Evolutionary conservation across 37 sponge, comb jelly and placozoan genomes (phyloP), one percentile per base, ranked within the genome.

Genomic region (Sycon ciliatum): DNA sequence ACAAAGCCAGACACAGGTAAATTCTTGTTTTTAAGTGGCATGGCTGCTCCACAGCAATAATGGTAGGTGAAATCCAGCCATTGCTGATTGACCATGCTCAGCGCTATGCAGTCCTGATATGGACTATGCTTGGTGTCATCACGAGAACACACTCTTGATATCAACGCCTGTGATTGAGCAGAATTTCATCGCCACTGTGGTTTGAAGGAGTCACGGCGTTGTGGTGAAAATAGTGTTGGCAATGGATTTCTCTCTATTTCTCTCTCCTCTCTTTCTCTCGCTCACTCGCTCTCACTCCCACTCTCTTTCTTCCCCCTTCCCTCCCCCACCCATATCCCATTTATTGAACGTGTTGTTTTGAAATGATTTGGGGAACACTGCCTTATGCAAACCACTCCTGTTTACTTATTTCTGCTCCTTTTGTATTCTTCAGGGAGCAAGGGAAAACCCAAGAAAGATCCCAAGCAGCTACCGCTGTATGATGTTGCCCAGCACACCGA

Each of bases 401-500:
- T 33, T 32, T 36, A 7, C 69, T 65, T 65, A 37, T 7, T 28
- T 22, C 23, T 6, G 23, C 13, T 23, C 62, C 6, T 58, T 58
- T 6, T 18, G 62, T 23, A 28, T 58, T 58, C 24, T 7, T 58
- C 27, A 58, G 13, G 62, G 23, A 58, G 23, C 62, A 22, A 22
- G 16, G 62, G 27, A 18, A 23, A 22, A 20, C 6, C 22, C 7
- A 20, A 58, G 6, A 22, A 6, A 7, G 23, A 7, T n/a, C n/a
- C n/a, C n/a, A n/a, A n/a, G n/a, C n/a, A n/a, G n/a, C 54, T 0
- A 30, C 16, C 35, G 16, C 73, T 81, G 34, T 86, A 81, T 77
- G 77, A 81, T 35, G 54, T 77, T 16, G 71, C 79, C 27, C 38
- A 61, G 3, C 78, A 86, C 75, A 73, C 82, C 26, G 37, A 37